These are phyloP conservation scores for Catagonus wagneri DNA, from an alignment of 2,113 vertebrate genomes.

Conservation along the genomic window DNA sequence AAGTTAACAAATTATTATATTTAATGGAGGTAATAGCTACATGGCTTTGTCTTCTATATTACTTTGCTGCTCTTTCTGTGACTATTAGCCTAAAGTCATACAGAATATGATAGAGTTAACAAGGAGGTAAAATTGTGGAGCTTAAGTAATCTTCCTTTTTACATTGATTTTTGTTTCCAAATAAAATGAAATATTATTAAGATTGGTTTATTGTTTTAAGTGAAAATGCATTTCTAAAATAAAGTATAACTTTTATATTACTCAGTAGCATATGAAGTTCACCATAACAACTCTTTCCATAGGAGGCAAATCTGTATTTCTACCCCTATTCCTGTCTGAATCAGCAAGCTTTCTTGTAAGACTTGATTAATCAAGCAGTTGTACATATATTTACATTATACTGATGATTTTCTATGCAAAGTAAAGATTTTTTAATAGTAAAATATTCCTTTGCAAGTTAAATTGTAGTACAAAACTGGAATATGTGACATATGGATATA, in stretches of 20 bases:
- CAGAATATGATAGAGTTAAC: not conserved
- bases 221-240: not conserved
- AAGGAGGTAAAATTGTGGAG: not conserved
- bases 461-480: not conserved
- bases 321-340: not conserved
- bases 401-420: not conserved
- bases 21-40: not conserved
- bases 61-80: not conserved
- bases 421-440: not conserved
- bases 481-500: not conserved
- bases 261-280: not conserved
- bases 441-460: not conserved
- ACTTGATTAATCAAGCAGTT: not conserved
- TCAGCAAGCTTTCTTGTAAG: not conserved
- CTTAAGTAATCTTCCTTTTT: not conserved
- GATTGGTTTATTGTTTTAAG: not conserved
- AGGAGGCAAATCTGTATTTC: not conserved
- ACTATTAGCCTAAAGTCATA: not conserved
- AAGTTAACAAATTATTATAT: not conserved
- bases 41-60: not conserved
- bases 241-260: not conserved
- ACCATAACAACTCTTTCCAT: not conserved
- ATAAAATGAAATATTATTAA: not conserved
- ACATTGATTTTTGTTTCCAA: not conserved
- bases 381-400: not conserved